Percentiles rank a stretch among this genome's conserved stretches.
phyloP scores from a whole-genome alignment of 2,888 invertebrate genomes.

The Euclidia mi region DNA sequence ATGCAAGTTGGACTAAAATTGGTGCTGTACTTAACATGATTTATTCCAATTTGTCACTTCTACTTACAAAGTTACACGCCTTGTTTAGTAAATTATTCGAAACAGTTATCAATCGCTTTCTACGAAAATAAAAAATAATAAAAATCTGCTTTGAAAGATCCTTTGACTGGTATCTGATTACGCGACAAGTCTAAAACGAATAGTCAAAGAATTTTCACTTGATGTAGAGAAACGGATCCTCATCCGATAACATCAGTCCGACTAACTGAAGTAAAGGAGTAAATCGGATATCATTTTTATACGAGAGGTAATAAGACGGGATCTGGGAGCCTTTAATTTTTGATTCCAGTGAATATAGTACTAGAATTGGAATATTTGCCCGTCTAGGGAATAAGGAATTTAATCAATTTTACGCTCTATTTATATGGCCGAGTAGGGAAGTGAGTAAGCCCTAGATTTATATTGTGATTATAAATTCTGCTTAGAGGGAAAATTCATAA shows the following conservation, averaged over 20 bases:
- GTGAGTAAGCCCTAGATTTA: constrained; percentile 30
- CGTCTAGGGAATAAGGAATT: constrained; percentile 32
- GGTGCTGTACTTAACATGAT: no score
- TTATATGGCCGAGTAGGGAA: constrained; percentile 27
- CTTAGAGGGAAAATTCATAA: no score
- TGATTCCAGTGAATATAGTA: constrained; percentile 24
- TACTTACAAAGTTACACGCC: no score
- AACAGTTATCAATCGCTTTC: no score
- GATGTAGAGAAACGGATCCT: neutral
- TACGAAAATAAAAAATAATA: no score
- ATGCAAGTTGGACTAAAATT: no score
- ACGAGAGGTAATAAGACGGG: constrained; percentile 16
- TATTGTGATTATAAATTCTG: constrained; percentile 24
- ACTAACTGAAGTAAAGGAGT: constrained; percentile 16
- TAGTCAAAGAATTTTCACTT: neutral
- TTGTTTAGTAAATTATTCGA: no score
- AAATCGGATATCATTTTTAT: constrained; percentile 19
- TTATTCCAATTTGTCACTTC: no score
- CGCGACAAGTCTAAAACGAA: neutral
- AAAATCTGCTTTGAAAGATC: no score
- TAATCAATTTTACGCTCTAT: constrained; percentile 42
- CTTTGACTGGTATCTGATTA: neutral
- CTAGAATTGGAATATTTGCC: constrained; percentile 24
- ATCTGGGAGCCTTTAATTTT: constrained; percentile 30
- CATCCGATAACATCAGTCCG: constrained; percentile 8